Evolutionary conservation across 2,797 vertebrate species (phyloP), one percentile per base, ranked within the genome.

Genomic region (Smutsia gigantea): DNA sequence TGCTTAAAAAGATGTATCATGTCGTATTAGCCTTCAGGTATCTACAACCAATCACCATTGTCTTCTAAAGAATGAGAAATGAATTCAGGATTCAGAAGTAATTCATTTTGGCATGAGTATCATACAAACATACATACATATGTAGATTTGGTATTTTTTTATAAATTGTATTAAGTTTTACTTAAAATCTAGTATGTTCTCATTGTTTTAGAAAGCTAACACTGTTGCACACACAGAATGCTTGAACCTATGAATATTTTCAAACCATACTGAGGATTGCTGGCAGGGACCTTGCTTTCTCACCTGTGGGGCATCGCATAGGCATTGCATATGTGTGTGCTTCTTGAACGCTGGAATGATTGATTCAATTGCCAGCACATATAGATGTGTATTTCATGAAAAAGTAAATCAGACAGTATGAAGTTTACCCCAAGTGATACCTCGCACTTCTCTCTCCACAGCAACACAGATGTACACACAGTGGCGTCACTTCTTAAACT

Each of bases 401-500:
- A 59, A 51, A 31, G n/a, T 53, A 31, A 72, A 53, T n/a, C 5
- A 19, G 68, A 77, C 17, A 1, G 3, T 27, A 4, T 42, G 5
- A 83, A 14, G 34, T 68, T 69, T 37, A 53, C 39, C 83, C 14
- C 37, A 84, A 49, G 79, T 21, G 59, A 0, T 9, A 29, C 81
- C 97, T 55, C 57, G 83, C 71, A 92, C 0, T 97, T 97, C 87
- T 96, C 8, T 98, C 90, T 95, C 91, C 55, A 68, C 99, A 99
- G 99, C 98, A 99, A 98, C 97, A 99, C 99, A 8, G 99, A 99
- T 17, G 99, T 99, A 63, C 99, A 99, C 93, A 99, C 99, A 0
- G 99, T 99, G 53, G 99, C 99, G 0, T 99, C 99, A 0, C 99
- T 99, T 57, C 99, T 99, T 84, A 99, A 99, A 98, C 98, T 99